phyloP scores from a whole-genome alignment of 2,797 vertebrate genomes.

The Dromococcyx pavoninus region DNA sequence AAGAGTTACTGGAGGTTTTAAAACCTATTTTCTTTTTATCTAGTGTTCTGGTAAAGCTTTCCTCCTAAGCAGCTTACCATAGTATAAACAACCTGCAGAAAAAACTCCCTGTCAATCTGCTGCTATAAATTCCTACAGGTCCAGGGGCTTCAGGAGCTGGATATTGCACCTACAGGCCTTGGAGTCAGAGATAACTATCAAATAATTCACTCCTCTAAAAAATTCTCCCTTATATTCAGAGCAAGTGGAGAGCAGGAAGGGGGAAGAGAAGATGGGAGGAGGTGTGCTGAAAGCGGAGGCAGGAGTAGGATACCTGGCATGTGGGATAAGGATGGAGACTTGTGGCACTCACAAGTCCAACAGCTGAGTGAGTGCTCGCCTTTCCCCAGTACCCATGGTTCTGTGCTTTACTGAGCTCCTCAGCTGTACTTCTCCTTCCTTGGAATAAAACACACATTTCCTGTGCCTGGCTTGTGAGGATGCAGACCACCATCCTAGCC shows the following conservation, averaged over 20 bases:
- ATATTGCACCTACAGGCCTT: conserved; percentile 46
- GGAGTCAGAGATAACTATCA: conserved; percentile 53
- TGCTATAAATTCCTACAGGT: conserved; percentile 59
- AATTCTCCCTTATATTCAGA: background rate
- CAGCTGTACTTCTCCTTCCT: background rate
- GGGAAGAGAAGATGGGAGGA: background rate
- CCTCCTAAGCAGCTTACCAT: conserved; percentile 70
- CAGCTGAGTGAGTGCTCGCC: rapidly evolving
- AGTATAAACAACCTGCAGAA: conserved; percentile 68
- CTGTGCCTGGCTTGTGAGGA: background rate
- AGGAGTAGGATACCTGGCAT: rapidly evolving
- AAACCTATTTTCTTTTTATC: conserved; percentile 69
- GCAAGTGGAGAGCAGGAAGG: background rate
- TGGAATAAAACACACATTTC: background rate
- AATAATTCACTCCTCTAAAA: conserved; percentile 57
- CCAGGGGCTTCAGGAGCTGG: conserved; percentile 45
- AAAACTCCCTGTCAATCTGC: conserved; percentile 57
- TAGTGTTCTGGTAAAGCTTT: conserved; percentile 58
- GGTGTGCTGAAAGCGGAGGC: background rate
- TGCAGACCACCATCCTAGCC: background rate
- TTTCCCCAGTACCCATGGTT: background rate
- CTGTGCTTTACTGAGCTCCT: background rate
- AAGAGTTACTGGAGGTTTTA: conserved; percentile 64
- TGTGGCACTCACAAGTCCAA: rapidly evolving
- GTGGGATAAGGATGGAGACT: background rate